Base-by-base conservation (phyloP, 1,140 invertebrate species). In the Phymorhynchus buccinoides region DNA sequence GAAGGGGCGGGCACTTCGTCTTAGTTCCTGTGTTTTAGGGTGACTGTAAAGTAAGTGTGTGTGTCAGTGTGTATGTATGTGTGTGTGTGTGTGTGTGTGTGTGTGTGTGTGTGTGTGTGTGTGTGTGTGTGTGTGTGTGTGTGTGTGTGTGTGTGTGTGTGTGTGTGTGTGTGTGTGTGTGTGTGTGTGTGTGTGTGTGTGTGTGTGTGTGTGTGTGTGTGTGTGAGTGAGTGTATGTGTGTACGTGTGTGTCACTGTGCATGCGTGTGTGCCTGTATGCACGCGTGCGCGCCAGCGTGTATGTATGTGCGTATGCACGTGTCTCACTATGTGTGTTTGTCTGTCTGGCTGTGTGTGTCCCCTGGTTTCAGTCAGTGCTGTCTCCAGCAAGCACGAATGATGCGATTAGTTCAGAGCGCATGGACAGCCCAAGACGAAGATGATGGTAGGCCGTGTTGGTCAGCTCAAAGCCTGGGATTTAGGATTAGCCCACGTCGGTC, bases 281-380 rank as follows among this genome's bases (percentile, higher is more conserved):
- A 32, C 82, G 32, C 68, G 62, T 83, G 48, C 52, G 56, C 82
- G 9, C 52, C 35, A 83, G 80, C 82, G 62, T 85, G 48, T 85
- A 41, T 85, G 80, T 83, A 41, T 83, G 48, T 83, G 62, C 82
- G 80, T 83, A 39, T 85, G 48, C 3, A 41, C 80, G 48, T 83
- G 56, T 82, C 41, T 83, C 37, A 83, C 18, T 4, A 42, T 82
- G 48, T 83, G 77, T 85, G 48, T 4, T 77, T 85, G 35, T 82
- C 3, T 85, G n/a, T 85, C 32, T 85, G 52, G 9, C 12, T 75
- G 30, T n/a, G 71, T 75, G 7, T 14, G 30, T 12, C 30, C 9
- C 9, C 9, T 75, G n/a, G 83, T 9, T 85, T 83, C 48, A 52
- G 48, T 9, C 22, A 52, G 22, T 52, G 22, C 48, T 52, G 22